Evolutionary conservation across 2,888 invertebrate genomes (phyloP), one percentile per base, ranked within the genome.

Genomic region (Diarsia dahlii): DNA sequence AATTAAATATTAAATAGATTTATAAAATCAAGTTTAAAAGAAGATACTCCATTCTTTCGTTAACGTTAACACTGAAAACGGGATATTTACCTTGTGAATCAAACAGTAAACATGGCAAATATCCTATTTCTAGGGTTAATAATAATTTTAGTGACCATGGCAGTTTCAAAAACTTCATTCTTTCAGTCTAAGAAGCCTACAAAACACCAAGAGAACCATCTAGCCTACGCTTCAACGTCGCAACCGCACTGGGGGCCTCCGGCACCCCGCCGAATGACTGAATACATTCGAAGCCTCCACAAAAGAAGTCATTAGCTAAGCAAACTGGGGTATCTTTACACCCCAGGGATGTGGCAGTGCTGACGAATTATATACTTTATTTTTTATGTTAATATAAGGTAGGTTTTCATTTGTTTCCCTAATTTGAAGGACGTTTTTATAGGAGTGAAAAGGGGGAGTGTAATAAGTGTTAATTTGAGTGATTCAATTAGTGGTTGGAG

Each of bases 271-370:
- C 50, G 54, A 69, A 64, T 69, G 56, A 78, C 75, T 81, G 81
- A 80, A 78, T 75, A 46, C 79, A 46, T 74, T 81, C 72, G 78
- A 84, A 85, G 77, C 76, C 77, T 9, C 52, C 74, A 91, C 89
- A 91, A 91, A 90, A 88, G 90, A 91, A 81, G 88, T 90, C 90
- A 89, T 91, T 91, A 90, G 80, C 72, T 77, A 70, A 79, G 48
- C 87, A 88, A 88, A 89, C 87, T 85, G 78, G 71, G 74, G 60
- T 39, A 74, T 76, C 56, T 23, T 23, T 12, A 13, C 23, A 18
- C 68, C 71, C 54, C 64, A 45, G 73, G 62, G 64, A 76, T 62
- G 48, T 68, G 67, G 48, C 45, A 28, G n/a, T 28, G 50, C 50
- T 64, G 69, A 67, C 34, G 20, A 74, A 81, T 84, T 71, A 72